phyloP scores from a whole-genome alignment of 2,113 vertebrate genomes.

The Corythaixoides concolor region DNA sequence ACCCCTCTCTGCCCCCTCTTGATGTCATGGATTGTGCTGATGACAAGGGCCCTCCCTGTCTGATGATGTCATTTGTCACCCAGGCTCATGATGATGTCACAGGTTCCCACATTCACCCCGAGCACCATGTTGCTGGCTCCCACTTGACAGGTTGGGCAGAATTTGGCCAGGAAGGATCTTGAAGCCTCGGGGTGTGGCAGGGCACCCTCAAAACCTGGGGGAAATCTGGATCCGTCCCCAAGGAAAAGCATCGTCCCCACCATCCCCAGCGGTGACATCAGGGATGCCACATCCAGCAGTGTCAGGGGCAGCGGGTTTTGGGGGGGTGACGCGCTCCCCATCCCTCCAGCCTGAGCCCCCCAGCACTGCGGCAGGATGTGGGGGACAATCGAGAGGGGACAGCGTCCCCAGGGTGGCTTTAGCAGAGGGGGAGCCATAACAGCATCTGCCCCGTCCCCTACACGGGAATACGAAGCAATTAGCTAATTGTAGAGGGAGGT shows the following conservation, averaged over 20 bases:
- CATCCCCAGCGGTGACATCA: not conserved
- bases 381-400: not conserved
- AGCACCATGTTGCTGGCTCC: not conserved
- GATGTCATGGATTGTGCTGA: not conserved
- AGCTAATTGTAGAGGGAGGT: constrained; percentile 10
- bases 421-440: not conserved
- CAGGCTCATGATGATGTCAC: not conserved
- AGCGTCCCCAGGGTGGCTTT: not conserved
- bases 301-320: not conserved
- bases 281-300: rapidly evolving
- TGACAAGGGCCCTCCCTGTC: not conserved
- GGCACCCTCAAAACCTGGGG: rapidly evolving
- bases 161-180: rapidly evolving
- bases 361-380: rapidly evolving
- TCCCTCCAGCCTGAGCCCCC: not conserved
- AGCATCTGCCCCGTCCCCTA: not conserved
- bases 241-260: not conserved
- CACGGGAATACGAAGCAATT: not conserved
- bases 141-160: rapidly evolving
- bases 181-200: not conserved
- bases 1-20: not conserved
- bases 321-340: not conserved
- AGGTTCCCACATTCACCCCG: not conserved
- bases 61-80: not conserved
- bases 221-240: rapidly evolving